Percentiles rank a stretch among this genome's conserved stretches.
These are phyloP conservation scores for Aphodius granarius DNA, from an alignment of 2,888 invertebrate species.

Conservation along the genomic window DNA sequence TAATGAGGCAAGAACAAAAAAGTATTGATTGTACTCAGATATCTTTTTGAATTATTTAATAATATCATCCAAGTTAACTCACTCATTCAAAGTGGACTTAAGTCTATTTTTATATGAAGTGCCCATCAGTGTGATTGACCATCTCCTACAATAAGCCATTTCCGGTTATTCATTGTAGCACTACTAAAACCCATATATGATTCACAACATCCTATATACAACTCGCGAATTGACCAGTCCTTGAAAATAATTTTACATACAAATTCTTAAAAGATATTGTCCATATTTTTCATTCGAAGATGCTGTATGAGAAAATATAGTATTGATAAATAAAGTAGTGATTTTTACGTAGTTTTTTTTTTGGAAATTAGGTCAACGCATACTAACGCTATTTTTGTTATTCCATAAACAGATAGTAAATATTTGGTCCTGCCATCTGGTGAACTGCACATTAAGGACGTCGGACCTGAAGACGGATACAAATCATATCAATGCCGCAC, in stretches of 20 bases:
- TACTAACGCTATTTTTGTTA: neutral
- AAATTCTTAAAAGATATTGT: too few species aligned
- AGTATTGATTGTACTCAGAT: too few species aligned
- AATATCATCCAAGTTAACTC: too few species aligned
- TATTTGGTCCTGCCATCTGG: conserved; percentile 93
- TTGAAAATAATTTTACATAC: neutral
- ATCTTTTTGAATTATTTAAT: too few species aligned
- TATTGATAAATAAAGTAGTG: too few species aligned
- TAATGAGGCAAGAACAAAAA: neutral
- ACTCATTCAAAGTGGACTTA: neutral
- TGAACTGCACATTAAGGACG: conserved; percentile 93
- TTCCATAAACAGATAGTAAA: conserved; percentile 76
- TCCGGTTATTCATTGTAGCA: neutral
- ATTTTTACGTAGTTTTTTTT: neutral
- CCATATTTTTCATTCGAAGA: neutral
- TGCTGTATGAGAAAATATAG: neutral
- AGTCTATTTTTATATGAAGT: neutral
- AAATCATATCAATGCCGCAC: conserved; percentile 94
- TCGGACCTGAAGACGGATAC: conserved; percentile 91
- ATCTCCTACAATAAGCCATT: neutral
- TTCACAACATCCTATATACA: neutral
- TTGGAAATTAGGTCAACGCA: neutral
- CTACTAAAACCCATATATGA: neutral
- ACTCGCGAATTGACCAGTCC: neutral
- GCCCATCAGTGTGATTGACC: neutral